Conservation (phyloP, 2,888 invertebrate species). For the Hemaris fuciformis region DNA sequence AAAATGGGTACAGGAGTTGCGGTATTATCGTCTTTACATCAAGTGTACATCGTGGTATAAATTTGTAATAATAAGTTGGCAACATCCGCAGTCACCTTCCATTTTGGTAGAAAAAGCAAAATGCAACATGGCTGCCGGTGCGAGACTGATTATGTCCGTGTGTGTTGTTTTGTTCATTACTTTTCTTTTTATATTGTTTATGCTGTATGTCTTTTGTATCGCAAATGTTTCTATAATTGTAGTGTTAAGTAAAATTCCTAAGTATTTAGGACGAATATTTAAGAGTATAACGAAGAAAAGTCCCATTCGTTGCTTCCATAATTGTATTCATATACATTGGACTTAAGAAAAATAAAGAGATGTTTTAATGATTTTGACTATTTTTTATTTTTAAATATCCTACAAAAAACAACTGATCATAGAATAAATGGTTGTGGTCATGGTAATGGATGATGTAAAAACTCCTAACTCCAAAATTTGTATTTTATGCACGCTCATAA, state of each 20-base stretch:
- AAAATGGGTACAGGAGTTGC: neutral
- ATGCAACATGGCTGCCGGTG: constrained; percentile 54
- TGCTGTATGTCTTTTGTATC: constrained; percentile 29
- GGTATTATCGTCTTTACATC: neutral
- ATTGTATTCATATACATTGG: constrained; percentile 71
- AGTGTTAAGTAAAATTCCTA: constrained; percentile 34
- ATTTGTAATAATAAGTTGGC: constrained; percentile 36
- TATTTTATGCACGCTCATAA: too few species aligned
- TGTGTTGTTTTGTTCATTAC: constrained; percentile 33
- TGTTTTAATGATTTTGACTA: constrained; percentile 51
- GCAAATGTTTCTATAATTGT: constrained; percentile 32
- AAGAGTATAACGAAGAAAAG: constrained; percentile 32
- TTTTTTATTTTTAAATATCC: constrained; percentile 24
- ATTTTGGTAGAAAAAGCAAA: constrained; percentile 29
- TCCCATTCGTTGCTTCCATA: constrained; percentile 76
- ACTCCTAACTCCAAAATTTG: too few species aligned
- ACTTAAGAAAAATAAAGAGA: constrained; percentile 65
- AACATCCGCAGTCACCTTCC: constrained; percentile 54
- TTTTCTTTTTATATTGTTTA: constrained; percentile 25
- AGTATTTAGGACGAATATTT: constrained; percentile 23
- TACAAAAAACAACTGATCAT: too few species aligned
- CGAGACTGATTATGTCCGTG: constrained; percentile 49
- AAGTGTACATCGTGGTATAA: constrained; percentile 11
- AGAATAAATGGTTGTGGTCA: too few species aligned
- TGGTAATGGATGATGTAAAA: too few species aligned